Evolutionary conservation across 1,140 invertebrate genomes (phyloP).

Genomic region (Spodoptera frugiperda): DNA sequence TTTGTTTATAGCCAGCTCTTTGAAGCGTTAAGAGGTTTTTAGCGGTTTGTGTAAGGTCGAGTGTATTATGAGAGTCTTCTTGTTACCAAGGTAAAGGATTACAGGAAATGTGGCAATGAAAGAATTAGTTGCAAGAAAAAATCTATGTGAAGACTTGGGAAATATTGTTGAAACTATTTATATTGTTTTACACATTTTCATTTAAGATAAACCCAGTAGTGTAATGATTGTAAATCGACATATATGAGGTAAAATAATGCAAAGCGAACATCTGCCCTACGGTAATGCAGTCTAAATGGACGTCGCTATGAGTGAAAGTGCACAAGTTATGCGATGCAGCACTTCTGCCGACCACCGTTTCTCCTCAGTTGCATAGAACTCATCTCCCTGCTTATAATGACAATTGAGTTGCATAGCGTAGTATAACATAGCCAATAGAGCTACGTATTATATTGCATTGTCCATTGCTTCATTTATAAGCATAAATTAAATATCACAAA

Average conservation of each 20-base stretch:
- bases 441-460: too few species aligned
- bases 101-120: too few species aligned
- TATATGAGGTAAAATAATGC: background rate
- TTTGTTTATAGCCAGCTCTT: slow-evolving; percentile 11
- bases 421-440: background rate
- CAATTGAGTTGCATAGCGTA: background rate
- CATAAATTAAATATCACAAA: too few species aligned
- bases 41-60: slow-evolving; percentile 12
- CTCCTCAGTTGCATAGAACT: slow-evolving; percentile 14
- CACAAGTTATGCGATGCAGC: slow-evolving; percentile 30
- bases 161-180: too few species aligned
- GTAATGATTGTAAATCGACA: background rate
- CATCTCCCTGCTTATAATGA: slow-evolving; percentile 21
- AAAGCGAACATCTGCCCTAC: background rate
- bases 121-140: too few species aligned
- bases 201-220: too few species aligned
- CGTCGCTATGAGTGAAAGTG: slow-evolving; percentile 30
- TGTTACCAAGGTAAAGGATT: background rate
- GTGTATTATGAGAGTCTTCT: background rate
- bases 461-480: too few species aligned
- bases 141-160: too few species aligned
- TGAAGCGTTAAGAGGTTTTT: slow-evolving; percentile 9
- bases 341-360: slow-evolving; percentile 24
- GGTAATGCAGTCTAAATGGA: slow-evolving; percentile 23
- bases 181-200: too few species aligned